Evolutionary conservation across 1,140 invertebrate genomes (phyloP).

Genomic region (Potamilus streckersoni): DNA sequence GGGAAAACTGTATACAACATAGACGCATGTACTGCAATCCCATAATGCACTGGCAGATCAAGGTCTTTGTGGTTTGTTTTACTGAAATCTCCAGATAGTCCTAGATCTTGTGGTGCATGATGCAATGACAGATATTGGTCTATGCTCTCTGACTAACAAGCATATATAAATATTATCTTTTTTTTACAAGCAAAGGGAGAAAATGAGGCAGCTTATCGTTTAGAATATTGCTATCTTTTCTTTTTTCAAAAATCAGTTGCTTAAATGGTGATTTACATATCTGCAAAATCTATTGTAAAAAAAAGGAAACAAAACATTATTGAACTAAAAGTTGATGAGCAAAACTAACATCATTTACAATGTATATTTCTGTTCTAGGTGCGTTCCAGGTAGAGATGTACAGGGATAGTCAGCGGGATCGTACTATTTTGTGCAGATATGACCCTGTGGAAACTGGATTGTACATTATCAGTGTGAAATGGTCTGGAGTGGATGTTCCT

Average conservation of each 20-base stretch:
- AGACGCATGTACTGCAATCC: no score
- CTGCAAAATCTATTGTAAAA: background rate
- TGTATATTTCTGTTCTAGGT: constrained; percentile 68
- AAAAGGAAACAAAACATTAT: background rate
- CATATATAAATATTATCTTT: no score
- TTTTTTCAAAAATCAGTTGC: background rate
- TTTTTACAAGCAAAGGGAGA: no score
- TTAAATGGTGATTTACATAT: background rate
- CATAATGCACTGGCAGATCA: no score
- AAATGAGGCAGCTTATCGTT: no score
- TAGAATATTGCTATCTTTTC: background rate
- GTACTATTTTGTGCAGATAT: constrained; percentile 96
- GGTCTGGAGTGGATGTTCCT: constrained; percentile 92
- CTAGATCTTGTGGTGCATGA: no score
- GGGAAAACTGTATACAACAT: no score
- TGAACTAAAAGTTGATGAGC: background rate
- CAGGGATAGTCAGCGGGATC: constrained; percentile 97
- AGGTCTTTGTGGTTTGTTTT: no score
- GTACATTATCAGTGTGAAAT: constrained; percentile 97
- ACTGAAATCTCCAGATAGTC: no score
- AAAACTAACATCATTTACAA: background rate
- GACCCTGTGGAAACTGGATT: constrained; percentile 99
- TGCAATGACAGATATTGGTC: no score
- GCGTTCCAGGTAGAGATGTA: constrained; percentile 99
- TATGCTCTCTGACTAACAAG: no score